Conservation (phyloP, 2,797 vertebrate species). For the Epinephelus malabaricus region DNA sequence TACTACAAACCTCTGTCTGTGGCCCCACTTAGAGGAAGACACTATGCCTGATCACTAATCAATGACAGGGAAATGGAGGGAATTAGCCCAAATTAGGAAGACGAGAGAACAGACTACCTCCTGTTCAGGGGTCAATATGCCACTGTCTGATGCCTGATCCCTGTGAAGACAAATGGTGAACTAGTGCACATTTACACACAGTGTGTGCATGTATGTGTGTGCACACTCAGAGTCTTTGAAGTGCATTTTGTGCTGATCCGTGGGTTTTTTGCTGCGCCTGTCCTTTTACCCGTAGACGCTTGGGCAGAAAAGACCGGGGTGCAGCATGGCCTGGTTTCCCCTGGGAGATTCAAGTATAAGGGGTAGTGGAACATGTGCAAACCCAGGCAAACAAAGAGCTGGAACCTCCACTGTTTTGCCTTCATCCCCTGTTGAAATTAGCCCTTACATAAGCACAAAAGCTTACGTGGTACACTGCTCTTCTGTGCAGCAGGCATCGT, state of each 20-base stretch:
- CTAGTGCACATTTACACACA: constrained; percentile 34
- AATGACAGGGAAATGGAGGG: constrained; percentile 85
- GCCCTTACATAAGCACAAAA: constrained; percentile 68
- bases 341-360: constrained; percentile 48
- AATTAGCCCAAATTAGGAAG: constrained; percentile 87
- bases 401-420: constrained; percentile 46
- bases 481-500: constrained; percentile 55
- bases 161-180: constrained; percentile 55
- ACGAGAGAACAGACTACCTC: constrained; percentile 78
- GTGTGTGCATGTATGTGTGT: constrained; percentile 17
- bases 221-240: constrained; percentile 47
- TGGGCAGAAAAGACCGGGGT: constrained; percentile 35
- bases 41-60: constrained; percentile 85
- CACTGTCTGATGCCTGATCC: constrained; percentile 73
- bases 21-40: constrained; percentile 78
- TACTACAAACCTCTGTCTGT: constrained; percentile 58
- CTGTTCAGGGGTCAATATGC: constrained; percentile 80
- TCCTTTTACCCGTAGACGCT: constrained; percentile 57
- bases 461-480: constrained; percentile 50
- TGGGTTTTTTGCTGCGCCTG: constrained; percentile 41
- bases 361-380: constrained; percentile 70
- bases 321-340: constrained; percentile 43
- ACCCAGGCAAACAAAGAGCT: constrained; percentile 68
- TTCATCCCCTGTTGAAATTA: constrained; percentile 60
- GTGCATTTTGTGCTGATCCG: constrained; percentile 74